Evolutionary conservation across 2,113 vertebrate genomes (phyloP).

Genomic region (Centropus bengalensis): DNA sequence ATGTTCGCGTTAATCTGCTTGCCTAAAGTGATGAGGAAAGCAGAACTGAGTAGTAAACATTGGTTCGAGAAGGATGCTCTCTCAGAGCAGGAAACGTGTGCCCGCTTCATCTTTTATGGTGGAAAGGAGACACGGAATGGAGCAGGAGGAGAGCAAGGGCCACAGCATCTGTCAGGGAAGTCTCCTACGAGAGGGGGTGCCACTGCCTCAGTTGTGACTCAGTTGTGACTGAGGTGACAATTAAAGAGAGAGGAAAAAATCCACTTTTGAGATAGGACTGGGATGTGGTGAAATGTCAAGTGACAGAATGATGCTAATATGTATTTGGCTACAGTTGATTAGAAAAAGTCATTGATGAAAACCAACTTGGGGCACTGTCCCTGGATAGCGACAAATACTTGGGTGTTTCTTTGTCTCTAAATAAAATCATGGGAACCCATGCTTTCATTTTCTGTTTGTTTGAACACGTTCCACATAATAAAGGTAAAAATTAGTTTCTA

Average conservation of each 20-base stretch:
- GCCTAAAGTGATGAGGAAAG: neutral
- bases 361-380: neutral
- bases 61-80: neutral
- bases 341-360: neutral
- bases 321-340: neutral
- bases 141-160: neutral
- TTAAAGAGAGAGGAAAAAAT: neutral
- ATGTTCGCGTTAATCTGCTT: neutral
- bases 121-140: neutral
- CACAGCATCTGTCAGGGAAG: neutral
- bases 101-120: neutral
- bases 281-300: neutral
- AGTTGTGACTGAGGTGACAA: neutral
- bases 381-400: neutral
- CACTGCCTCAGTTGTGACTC: neutral
- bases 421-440: neutral
- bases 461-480: neutral
- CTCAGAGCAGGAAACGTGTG: neutral
- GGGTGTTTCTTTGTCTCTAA: neutral
- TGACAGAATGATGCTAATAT: neutral
- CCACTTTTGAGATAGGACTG: neutral
- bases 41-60: neutral
- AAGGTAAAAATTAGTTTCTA: neutral
- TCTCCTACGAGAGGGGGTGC: fast-evolving
- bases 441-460: neutral